These are phyloP conservation scores for Acrocephalus scirpaceus DNA, from an alignment of 2,797 vertebrate genomes.

Conservation along the genomic window DNA sequence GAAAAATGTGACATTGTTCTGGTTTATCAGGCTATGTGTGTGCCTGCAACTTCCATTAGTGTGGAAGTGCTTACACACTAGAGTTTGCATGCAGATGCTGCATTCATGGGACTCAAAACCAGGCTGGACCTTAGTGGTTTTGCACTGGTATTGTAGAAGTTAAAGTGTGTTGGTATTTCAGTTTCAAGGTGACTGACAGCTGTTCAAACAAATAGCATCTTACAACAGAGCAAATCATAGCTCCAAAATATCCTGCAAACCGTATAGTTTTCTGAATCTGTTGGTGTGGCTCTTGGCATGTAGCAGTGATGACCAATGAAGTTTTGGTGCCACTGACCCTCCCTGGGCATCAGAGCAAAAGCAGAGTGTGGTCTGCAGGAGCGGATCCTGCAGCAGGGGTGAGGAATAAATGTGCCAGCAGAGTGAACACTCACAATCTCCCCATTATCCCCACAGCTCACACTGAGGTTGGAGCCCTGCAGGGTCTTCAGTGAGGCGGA, in stretches of 20 bases:
- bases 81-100: neutral
- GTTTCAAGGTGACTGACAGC: neutral
- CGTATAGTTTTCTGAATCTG: neutral
- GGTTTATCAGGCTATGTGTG: neutral
- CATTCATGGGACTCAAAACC: neutral
- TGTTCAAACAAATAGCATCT: neutral
- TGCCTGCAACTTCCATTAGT: neutral
- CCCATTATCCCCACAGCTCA: constrained; percentile 80
- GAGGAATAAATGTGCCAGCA: neutral
- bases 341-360: neutral
- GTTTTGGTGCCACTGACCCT: neutral
- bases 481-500: constrained; percentile 80
- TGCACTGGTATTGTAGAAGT: neutral
- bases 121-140: neutral
- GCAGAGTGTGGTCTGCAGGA: neutral
- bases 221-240: neutral
- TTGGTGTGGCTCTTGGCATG: neutral
- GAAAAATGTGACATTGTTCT: rapidly evolving
- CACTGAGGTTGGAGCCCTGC: constrained; percentile 85
- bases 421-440: constrained; percentile 76
- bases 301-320: rapidly evolving
- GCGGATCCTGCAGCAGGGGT: neutral
- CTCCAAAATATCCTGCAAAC: neutral
- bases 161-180: neutral
- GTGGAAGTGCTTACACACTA: neutral